phyloP scores from a whole-genome alignment of 2,888 invertebrate genomes.

The Sclerodermus sp. region DNA sequence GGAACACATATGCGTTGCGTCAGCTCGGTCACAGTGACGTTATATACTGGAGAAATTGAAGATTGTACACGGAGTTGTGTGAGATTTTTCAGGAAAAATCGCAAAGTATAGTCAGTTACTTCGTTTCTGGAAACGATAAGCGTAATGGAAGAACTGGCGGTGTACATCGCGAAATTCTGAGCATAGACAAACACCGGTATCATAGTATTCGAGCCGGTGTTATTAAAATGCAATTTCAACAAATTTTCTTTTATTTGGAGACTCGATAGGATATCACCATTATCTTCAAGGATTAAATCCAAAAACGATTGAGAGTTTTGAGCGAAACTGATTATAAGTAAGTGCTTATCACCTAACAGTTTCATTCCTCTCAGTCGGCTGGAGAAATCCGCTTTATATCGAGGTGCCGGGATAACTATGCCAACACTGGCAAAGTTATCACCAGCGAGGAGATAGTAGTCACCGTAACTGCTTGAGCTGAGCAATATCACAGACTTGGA shows the following conservation, averaged over 20 bases:
- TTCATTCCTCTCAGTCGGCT: slow-evolving; percentile 14
- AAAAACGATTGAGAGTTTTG: slow-evolving; percentile 15
- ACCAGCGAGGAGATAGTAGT: slow-evolving; percentile 48
- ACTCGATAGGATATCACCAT: slow-evolving; percentile 12
- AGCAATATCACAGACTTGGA: slow-evolving; percentile 59
- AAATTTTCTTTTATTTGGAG: slow-evolving; percentile 14
- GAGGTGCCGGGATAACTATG: slow-evolving; percentile 25
- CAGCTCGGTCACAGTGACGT: slow-evolving; percentile 52
- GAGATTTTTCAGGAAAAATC: slow-evolving; percentile 44
- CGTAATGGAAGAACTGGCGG: slow-evolving; percentile 58
- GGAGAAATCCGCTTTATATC: slow-evolving; percentile 16
- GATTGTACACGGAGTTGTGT: slow-evolving; percentile 39
- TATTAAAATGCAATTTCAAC: slow-evolving; percentile 22
- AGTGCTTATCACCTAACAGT: slow-evolving; percentile 31
- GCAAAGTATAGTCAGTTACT: slow-evolving; percentile 47
- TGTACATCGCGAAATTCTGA: slow-evolving; percentile 37
- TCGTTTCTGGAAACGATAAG: slow-evolving; percentile 57
- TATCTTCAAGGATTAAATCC: slow-evolving; percentile 13
- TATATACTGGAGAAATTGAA: slow-evolving; percentile 38
- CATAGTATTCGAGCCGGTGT: slow-evolving; percentile 1
- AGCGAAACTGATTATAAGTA: slow-evolving; percentile 26
- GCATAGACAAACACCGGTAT: slow-evolving; percentile 30
- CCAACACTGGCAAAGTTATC: slow-evolving; percentile 34
- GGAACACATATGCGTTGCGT: slow-evolving; percentile 57
- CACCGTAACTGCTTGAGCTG: slow-evolving; percentile 56